Evolutionary conservation across 1,140 invertebrate species (phyloP).

Genomic region (Campoletis sonorensis): DNA sequence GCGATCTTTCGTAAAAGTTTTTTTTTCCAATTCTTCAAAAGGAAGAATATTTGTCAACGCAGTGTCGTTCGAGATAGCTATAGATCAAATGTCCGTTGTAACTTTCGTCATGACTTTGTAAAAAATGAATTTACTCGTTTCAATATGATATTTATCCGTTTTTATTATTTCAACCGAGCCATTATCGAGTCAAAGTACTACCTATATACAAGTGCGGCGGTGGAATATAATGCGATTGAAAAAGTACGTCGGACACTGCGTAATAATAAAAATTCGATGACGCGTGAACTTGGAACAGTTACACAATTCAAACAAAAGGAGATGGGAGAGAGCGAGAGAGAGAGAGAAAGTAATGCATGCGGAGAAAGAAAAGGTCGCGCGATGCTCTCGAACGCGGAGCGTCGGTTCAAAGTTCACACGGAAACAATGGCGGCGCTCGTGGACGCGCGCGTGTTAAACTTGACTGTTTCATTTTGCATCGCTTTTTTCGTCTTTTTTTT

Average conservation of each 20-base stretch:
- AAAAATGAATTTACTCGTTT: too few species aligned
- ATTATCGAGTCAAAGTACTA: too few species aligned
- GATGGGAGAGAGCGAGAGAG: neutral
- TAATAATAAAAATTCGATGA: slow-evolving; percentile 6
- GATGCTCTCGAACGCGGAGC: neutral
- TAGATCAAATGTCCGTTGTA: too few species aligned
- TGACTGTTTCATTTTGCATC: neutral
- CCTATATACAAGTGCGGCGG: too few species aligned
- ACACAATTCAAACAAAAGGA: slow-evolving; percentile 5
- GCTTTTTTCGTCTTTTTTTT: neutral
- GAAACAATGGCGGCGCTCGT: slow-evolving; percentile 14
- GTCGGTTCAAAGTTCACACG: slow-evolving; percentile 14
- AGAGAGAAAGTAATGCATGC: neutral
- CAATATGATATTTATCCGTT: too few species aligned
- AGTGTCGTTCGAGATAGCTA: too few species aligned
- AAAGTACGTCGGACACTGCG: neutral
- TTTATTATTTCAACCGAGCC: too few species aligned
- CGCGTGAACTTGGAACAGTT: slow-evolving; percentile 9
- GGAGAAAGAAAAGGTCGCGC: neutral
- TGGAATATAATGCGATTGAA: neutral
- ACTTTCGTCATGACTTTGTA: too few species aligned
- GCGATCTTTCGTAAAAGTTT: neutral
- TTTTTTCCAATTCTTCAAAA: neutral
- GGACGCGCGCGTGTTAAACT: slow-evolving; percentile 8
- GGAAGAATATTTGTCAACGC: too few species aligned